These are phyloP conservation scores for Rhabdophis nuchalis DNA, from an alignment of 2,797 vertebrate genomes.

Conservation along the genomic window DNA sequence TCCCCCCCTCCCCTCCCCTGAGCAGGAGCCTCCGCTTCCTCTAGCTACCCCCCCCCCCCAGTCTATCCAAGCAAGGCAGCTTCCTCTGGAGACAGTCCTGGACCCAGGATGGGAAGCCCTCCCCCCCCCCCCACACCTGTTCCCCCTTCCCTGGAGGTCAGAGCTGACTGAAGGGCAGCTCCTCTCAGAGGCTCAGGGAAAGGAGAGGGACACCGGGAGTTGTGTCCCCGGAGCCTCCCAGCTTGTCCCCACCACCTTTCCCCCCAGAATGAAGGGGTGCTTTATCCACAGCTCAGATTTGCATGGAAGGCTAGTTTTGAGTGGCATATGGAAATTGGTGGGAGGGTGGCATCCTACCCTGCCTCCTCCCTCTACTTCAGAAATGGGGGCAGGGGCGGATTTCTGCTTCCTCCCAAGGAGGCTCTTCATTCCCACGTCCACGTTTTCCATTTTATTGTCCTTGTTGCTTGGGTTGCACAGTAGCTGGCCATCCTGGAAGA, in stretches of 20 bases:
- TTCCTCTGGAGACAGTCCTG: not conserved
- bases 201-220: not conserved
- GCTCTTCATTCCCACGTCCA: too few species aligned
- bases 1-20: not conserved
- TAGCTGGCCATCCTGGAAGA: too few species aligned
- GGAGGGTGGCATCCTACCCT: not conserved
- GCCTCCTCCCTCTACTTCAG: not conserved
- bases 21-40: not conserved
- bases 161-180: not conserved
- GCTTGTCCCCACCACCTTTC: not conserved
- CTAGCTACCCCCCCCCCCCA: not conserved
- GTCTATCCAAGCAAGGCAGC: not conserved
- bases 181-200: not conserved
- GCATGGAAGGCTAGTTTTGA: not conserved
- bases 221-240: not conserved
- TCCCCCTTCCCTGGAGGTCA: not conserved
- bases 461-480: not conserved
- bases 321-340: not conserved
- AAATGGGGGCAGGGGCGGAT: not conserved
- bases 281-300: not conserved
- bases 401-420: not conserved
- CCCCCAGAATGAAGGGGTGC: not conserved
- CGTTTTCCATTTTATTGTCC: not conserved
- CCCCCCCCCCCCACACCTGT: too few species aligned
- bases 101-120: not conserved